These are phyloP conservation scores for Aradus depressus DNA, from an alignment of 2,888 invertebrate species.

Conservation along the genomic window DNA sequence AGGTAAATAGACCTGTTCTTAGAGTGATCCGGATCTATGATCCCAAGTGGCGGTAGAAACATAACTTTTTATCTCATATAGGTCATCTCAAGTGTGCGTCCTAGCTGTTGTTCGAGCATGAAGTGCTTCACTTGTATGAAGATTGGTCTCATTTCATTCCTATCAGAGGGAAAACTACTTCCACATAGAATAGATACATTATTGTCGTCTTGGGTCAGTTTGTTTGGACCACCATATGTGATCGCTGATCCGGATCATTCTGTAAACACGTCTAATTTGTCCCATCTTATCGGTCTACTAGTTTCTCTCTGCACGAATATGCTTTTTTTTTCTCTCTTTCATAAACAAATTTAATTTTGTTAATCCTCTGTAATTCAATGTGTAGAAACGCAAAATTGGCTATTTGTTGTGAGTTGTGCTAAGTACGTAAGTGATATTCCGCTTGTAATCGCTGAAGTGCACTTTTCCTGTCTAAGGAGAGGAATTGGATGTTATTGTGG, in stretches of 20 bases:
- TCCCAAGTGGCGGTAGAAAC: constrained; percentile 4
- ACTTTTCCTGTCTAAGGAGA: constrained; percentile 8
- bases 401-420: constrained; percentile 13
- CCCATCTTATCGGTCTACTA: constrained; percentile 16
- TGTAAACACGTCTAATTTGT: too few species aligned
- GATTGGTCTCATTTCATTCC: too few species aligned
- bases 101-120: too few species aligned
- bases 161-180: too few species aligned
- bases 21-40: too few species aligned
- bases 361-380: constrained; percentile 13
- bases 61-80: neutral
- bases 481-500: constrained; percentile 11
- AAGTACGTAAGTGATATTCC: constrained; percentile 9
- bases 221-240: too few species aligned
- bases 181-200: too few species aligned
- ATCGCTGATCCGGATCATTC: too few species aligned
- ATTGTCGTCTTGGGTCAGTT: too few species aligned
- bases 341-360: constrained; percentile 6
- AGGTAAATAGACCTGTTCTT: too few species aligned
- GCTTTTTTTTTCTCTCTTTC: constrained; percentile 15
- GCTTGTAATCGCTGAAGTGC: constrained; percentile 11
- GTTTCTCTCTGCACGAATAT: constrained; percentile 19
- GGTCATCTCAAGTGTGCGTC: neutral
- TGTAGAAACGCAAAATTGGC: constrained; percentile 15
- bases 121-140: too few species aligned